Evolutionary conservation across 2,797 vertebrate species (phyloP).

Genomic region (Geotrypetes seraphini): DNA sequence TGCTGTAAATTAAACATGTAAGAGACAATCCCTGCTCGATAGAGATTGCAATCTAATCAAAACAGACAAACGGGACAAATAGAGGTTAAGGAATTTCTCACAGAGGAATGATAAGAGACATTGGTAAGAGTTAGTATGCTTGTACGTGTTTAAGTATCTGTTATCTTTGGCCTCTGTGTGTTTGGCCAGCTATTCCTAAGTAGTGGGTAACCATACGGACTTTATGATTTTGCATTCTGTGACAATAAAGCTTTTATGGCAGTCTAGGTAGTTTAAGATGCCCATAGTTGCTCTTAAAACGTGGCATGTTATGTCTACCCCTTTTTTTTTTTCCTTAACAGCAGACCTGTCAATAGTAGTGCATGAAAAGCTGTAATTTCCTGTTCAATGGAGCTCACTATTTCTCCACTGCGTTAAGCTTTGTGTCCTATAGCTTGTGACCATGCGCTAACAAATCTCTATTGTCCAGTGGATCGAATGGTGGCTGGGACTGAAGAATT

Average conservation of each 20-base stretch:
- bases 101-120: no score
- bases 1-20: no score
- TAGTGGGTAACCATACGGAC: constrained; percentile 36
- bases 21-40: no score
- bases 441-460: constrained; percentile 87
- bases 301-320: constrained; percentile 42
- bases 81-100: no score
- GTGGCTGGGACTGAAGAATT: constrained; percentile 72
- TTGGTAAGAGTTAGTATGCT: no score
- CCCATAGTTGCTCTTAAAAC: constrained; percentile 47
- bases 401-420: constrained; percentile 66
- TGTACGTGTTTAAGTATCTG: no score
- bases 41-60: no score
- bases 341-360: constrained; percentile 67
- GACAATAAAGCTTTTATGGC: constrained; percentile 50
- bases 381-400: constrained; percentile 71
- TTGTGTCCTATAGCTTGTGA: constrained; percentile 81
- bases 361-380: constrained; percentile 92
- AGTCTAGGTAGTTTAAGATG: constrained; percentile 42
- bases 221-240: constrained; percentile 39
- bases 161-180: constrained; percentile 13
- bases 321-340: constrained; percentile 44
- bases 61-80: no score
- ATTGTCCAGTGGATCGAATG: constrained; percentile 77
- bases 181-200: constrained; percentile 18